Conservation (phyloP, 1,140 invertebrate genomes). For the Phenacoccus solenopsis region DNA sequence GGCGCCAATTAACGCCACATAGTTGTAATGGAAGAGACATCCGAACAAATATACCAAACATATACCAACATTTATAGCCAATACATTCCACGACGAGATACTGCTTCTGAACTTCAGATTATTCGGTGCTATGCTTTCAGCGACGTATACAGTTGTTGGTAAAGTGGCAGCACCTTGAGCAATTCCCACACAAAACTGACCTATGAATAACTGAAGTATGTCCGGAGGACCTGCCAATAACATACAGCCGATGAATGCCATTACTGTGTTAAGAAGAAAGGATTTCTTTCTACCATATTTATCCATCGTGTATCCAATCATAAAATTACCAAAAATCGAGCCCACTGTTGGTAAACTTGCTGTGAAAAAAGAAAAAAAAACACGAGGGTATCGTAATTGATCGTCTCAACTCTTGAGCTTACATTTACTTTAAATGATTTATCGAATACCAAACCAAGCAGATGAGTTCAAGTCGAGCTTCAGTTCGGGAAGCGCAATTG, state of each 20-base stretch:
- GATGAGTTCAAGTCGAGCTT: background rate
- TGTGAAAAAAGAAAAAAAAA: constrained; percentile 29
- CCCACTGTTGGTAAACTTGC: constrained; percentile 39
- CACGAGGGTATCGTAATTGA: too few relatives aligned
- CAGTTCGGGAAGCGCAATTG: background rate
- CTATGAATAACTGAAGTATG: constrained; percentile 40
- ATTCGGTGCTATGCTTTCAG: constrained; percentile 43
- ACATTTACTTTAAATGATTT: too few relatives aligned
- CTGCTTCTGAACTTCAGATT: constrained; percentile 40
- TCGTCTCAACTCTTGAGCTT: too few relatives aligned
- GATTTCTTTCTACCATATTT: constrained; percentile 43
- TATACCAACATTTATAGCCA: constrained; percentile 45
- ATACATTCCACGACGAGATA: constrained; percentile 45
- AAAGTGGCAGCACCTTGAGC: constrained; percentile 40
- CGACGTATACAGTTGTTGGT: constrained; percentile 47
- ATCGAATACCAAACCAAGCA: background rate
- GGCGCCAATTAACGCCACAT: constrained; percentile 46
- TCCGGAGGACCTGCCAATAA: constrained; percentile 34
- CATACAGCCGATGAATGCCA: constrained; percentile 42
- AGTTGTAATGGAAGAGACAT: constrained; percentile 42
- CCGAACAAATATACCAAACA: constrained; percentile 47
- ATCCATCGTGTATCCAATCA: constrained; percentile 41
- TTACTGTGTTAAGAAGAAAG: constrained; percentile 38
- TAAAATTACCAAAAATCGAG: constrained; percentile 38
- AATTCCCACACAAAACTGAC: constrained; percentile 48